These are phyloP conservation scores for Sphyrna mokarran DNA, from an alignment of 2,113 vertebrate genomes.

Conservation along the genomic window DNA sequence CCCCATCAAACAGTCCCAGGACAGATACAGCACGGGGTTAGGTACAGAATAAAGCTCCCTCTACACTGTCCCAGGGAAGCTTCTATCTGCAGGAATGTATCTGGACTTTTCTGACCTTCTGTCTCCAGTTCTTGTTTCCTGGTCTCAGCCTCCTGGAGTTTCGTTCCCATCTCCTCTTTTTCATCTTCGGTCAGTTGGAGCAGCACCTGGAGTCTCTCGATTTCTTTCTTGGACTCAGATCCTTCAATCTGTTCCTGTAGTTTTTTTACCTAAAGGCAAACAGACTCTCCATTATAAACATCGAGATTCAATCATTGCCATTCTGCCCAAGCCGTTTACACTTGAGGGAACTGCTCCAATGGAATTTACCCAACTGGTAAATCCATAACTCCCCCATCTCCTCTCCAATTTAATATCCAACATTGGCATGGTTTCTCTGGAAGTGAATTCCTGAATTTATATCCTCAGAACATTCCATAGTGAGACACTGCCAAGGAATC, in stretches of 20 bases:
- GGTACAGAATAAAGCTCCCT: neutral
- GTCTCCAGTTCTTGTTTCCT: slow-evolving; percentile 45
- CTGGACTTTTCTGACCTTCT: slow-evolving; percentile 49
- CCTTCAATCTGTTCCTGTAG: slow-evolving; percentile 43
- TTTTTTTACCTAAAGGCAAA: slow-evolving; percentile 44
- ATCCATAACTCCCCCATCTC: too few species aligned
- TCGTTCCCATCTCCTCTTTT: slow-evolving; percentile 42
- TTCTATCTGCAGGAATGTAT: neutral
- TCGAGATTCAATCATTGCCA: neutral
- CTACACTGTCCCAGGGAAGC: neutral
- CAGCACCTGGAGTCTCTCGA: slow-evolving; percentile 46
- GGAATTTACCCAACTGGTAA: neutral
- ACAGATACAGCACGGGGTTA: neutral
- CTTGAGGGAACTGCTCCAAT: neutral
- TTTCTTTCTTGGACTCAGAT: slow-evolving; percentile 45
- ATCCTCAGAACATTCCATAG: neutral
- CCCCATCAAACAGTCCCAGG: neutral
- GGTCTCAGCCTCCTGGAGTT: slow-evolving; percentile 46
- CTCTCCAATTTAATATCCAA: neutral
- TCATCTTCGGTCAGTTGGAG: slow-evolving; percentile 48
- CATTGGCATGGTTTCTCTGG: neutral
- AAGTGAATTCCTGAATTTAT: neutral
- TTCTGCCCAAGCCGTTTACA: neutral
- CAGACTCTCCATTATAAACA: neutral
- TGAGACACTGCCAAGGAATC: neutral